Base-by-base conservation (phyloP, 2,113 vertebrate species). In the Promerops cafer region DNA sequence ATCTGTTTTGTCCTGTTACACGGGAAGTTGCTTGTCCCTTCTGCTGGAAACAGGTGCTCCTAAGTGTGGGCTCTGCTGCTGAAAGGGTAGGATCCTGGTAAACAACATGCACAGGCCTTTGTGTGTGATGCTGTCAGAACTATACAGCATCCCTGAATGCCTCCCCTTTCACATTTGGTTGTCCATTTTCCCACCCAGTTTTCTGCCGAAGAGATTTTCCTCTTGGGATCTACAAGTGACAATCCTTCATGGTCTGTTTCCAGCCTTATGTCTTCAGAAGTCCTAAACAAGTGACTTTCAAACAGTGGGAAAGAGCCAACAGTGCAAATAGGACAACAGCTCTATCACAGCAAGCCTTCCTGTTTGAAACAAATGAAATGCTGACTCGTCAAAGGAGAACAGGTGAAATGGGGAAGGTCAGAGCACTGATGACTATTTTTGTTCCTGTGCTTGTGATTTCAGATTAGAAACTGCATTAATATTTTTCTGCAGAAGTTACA, bases 241-340 rank as follows among this genome's bases (percentile, higher is more conserved):
- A 93, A n/a, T 68, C 30, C 39, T 90, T 75, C 60, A 60, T 1
- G 1, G 53, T 35, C 53, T 76, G 63, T 72, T 88, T 90, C 60
- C 53, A 77, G 47, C 35, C n/a, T 83, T 44, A 23, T 56, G 76
- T 61, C 52, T 86, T 82, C 54, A 20, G 52, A 90, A 89, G 80
- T 83, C 80, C 66, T 27, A 44, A 96, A 45, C 47, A 83, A 80
- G 49, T 91, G 90, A 83, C 91, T 92, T 93, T 71, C 86, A 79
- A 97, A 52, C 56, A 93, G 56, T 63, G 60, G 93, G 57, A 30
- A 92, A 87, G 28, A 83, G 33, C 40, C 71, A 82, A 40, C 30
- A 82, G 33, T 76, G 80, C 74, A 95, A 79, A 74, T 3, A 93
- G 31, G 70, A 30, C 60, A 75, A 87, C 56, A 86, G 4, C 20